Conservation (phyloP, 2,797 vertebrate genomes). For the Brachyrhaphis roseni region DNA sequence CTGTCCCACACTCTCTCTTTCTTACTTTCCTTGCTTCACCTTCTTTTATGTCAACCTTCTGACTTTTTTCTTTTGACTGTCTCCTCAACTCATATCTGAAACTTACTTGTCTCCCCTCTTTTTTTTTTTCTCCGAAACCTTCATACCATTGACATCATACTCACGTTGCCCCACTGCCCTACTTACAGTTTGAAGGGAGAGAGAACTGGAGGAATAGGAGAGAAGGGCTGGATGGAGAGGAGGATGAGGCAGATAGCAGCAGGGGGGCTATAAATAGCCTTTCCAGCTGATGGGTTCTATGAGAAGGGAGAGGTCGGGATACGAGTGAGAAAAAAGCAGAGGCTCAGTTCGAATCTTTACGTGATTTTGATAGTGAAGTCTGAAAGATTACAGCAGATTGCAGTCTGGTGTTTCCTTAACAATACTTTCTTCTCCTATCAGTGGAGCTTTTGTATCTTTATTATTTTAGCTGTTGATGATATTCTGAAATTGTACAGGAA, state of each 20-base stretch:
- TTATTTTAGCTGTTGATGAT: neutral
- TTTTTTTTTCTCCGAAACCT: slow-evolving; percentile 46
- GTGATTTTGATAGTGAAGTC: neutral
- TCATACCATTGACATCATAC: slow-evolving; percentile 73
- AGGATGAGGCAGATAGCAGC: slow-evolving; percentile 77
- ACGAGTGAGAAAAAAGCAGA: slow-evolving; percentile 41
- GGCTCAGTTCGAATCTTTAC: slow-evolving; percentile 42
- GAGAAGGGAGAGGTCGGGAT: slow-evolving; percentile 46
- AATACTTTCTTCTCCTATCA: neutral
- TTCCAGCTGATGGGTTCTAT: slow-evolving; percentile 81
- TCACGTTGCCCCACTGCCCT: slow-evolving; percentile 83
- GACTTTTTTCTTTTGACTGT: slow-evolving; percentile 38
- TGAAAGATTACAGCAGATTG: neutral
- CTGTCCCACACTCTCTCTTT: neutral
- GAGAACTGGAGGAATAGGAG: slow-evolving; percentile 67
- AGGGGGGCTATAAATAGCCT: slow-evolving; percentile 80
- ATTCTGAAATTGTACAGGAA: neutral
- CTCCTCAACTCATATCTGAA: slow-evolving; percentile 37
- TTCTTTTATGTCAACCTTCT: slow-evolving; percentile 34
- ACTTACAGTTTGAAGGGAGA: slow-evolving; percentile 75
- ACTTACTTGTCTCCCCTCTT: slow-evolving; percentile 49
- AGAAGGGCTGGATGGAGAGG: slow-evolving; percentile 65
- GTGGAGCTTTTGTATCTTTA: neutral
- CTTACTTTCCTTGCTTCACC: slow-evolving; percentile 20
- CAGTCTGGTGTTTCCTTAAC: neutral